These are phyloP conservation scores for Marronus borbonicus DNA, from an alignment of 2,888 invertebrate genomes.

Conservation along the genomic window DNA sequence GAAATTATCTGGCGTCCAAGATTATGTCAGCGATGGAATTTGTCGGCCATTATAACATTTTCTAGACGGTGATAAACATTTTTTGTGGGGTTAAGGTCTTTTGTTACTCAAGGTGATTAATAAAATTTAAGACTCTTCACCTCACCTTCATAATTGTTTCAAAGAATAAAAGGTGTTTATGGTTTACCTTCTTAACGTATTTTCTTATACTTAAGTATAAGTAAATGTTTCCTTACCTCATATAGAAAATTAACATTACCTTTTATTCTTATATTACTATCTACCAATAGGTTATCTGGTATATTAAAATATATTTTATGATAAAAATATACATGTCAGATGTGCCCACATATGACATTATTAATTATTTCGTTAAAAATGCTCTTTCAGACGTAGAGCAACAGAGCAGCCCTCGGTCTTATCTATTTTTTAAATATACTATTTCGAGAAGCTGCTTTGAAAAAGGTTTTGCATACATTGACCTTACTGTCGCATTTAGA, in stretches of 20 bases:
- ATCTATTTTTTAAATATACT: too few species aligned
- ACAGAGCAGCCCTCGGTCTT: too few species aligned
- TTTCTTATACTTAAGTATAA: too few species aligned
- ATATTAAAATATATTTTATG: too few species aligned
- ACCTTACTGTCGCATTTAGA: too few species aligned
- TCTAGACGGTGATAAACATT: conserved; percentile 15
- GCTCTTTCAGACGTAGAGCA: too few species aligned
- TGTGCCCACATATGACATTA: too few species aligned
- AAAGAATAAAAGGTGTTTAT: neutral
- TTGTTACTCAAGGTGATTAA: conserved; percentile 1
- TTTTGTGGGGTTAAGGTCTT: conserved; percentile 25
- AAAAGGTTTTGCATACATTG: too few species aligned
- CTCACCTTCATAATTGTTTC: neutral
- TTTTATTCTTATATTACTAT: neutral
- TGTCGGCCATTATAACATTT: conserved; percentile 3
- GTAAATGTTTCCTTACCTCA: neutral
- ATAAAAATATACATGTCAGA: too few species aligned
- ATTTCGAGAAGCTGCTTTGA: too few species aligned
- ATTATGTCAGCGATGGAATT: neutral
- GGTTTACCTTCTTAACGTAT: too few species aligned
- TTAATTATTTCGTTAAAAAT: too few species aligned
- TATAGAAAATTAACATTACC: neutral
- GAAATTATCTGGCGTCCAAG: neutral
- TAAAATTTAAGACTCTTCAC: neutral
- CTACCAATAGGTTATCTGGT: neutral